phyloP scores from a whole-genome alignment of 2,797 vertebrate species.

The Novumbra hubbsi region DNA sequence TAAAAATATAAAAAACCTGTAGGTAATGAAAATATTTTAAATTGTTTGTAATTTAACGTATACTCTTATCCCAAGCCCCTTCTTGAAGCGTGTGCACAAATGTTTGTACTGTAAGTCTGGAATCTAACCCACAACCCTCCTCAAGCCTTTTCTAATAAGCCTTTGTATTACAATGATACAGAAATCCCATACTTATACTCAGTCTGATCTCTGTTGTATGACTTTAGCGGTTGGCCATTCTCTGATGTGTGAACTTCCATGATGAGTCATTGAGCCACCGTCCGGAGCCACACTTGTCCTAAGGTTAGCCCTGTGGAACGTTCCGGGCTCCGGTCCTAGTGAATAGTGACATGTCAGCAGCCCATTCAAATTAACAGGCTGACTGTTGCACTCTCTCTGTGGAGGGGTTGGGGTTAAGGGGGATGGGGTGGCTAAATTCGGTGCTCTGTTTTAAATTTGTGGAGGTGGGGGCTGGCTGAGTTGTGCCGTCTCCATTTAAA shows the following conservation, averaged over 20 bases:
- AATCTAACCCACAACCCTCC: not conserved
- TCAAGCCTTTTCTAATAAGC: not conserved
- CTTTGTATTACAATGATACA: not conserved
- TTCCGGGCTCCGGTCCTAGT: conserved; percentile 79
- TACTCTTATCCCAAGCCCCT: not conserved
- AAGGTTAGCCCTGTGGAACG: conserved; percentile 75
- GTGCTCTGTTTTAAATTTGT: conserved; percentile 58
- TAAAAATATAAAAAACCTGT: too few species aligned
- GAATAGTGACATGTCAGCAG: conserved; percentile 83
- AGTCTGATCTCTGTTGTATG: conserved; percentile 26
- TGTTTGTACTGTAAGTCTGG: not conserved
- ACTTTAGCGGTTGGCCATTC: conserved; percentile 37
- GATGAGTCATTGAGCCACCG: conserved; percentile 43
- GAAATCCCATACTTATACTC: not conserved
- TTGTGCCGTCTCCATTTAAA: conserved; percentile 51
- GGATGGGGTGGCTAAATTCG: conserved; percentile 53
- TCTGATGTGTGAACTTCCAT: conserved; percentile 40
- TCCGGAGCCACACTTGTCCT: conserved; percentile 61
- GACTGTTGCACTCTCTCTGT: conserved; percentile 77
- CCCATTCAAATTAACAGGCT: conserved; percentile 77
- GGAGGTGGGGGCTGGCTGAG: conserved; percentile 37
- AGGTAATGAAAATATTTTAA: too few species aligned
- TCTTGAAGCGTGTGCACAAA: not conserved
- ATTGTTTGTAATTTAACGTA: too few species aligned
- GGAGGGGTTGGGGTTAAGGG: conserved; percentile 36